Conservation (phyloP, 2,888 invertebrate species). For the Diadromus collaris region DNA sequence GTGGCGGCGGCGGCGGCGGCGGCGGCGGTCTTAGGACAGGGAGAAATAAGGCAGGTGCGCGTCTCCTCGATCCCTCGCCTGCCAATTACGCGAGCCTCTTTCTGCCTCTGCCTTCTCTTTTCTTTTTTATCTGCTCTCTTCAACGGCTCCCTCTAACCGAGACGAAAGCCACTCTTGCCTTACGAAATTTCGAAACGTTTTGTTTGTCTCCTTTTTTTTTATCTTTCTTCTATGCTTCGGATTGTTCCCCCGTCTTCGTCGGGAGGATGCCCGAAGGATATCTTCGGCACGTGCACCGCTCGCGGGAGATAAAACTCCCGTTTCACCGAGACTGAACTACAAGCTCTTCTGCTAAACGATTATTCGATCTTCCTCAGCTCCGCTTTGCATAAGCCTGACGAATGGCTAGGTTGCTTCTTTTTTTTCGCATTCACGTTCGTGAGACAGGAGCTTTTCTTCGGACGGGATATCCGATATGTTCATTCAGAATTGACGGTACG, state of each 20-base stretch:
- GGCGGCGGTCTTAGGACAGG: constrained; percentile 34
- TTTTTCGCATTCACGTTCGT: background rate
- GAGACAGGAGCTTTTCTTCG: background rate
- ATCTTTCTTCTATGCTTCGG: constrained; percentile 27
- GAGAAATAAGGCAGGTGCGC: constrained; percentile 62
- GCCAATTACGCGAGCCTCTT: constrained; percentile 66
- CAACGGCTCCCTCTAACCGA: constrained; percentile 12
- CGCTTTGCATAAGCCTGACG: background rate
- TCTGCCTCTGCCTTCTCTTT: constrained; percentile 56
- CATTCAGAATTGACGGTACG: background rate
- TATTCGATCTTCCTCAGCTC: background rate
- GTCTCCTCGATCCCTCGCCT: constrained; percentile 56
- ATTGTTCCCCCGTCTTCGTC: constrained; percentile 31
- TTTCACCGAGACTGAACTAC: constrained; percentile 39
- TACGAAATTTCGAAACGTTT: constrained; percentile 24
- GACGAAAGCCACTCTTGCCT: constrained; percentile 42
- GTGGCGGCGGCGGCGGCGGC: constrained; percentile 20
- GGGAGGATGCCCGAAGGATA: constrained; percentile 43
- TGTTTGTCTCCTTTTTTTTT: constrained; percentile 38
- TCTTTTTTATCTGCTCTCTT: constrained; percentile 37
- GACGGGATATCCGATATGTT: background rate
- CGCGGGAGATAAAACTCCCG: constrained; percentile 9
- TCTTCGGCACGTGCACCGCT: constrained; percentile 57
- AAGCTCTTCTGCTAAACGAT: constrained; percentile 29
- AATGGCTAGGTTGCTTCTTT: background rate